Evolutionary conservation across 2,888 invertebrate genomes (phyloP).

Genomic region (Hoplodrina blanda): DNA sequence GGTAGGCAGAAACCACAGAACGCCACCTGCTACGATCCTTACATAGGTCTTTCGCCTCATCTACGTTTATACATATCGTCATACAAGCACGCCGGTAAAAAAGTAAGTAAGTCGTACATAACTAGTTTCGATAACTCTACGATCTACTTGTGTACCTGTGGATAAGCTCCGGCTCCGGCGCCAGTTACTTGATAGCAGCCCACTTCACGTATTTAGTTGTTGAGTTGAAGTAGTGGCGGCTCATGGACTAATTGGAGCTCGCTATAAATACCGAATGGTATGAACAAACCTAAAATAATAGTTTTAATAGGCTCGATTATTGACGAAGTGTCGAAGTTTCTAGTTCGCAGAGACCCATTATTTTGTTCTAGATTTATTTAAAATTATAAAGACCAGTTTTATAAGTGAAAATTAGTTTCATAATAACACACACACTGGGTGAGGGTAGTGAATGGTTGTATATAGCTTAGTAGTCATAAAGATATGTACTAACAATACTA

Average conservation of each 20-base stretch:
- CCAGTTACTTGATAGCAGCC: not conserved
- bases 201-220: not conserved
- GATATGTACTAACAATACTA: too few relatives aligned
- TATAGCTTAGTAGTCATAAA: too few relatives aligned
- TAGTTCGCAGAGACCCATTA: not conserved
- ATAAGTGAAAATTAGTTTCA: too few relatives aligned
- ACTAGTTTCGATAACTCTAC: not conserved
- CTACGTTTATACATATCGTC: too few relatives aligned
- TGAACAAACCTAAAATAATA: not conserved
- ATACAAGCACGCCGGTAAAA: too few relatives aligned
- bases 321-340: not conserved
- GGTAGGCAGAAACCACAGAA: too few relatives aligned
- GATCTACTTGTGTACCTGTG: not conserved
- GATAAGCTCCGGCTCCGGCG: not conserved
- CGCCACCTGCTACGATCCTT: too few relatives aligned
- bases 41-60: too few relatives aligned
- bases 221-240: not conserved
- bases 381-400: not conserved
- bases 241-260: not conserved
- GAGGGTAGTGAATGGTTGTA: too few relatives aligned
- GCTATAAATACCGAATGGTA: not conserved
- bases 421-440: too few relatives aligned
- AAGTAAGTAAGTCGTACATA: too few relatives aligned
- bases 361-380: not conserved
- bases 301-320: constrained; percentile 1